Conservation (phyloP, 2,888 invertebrate genomes). For the Electrophaes corylata region DNA sequence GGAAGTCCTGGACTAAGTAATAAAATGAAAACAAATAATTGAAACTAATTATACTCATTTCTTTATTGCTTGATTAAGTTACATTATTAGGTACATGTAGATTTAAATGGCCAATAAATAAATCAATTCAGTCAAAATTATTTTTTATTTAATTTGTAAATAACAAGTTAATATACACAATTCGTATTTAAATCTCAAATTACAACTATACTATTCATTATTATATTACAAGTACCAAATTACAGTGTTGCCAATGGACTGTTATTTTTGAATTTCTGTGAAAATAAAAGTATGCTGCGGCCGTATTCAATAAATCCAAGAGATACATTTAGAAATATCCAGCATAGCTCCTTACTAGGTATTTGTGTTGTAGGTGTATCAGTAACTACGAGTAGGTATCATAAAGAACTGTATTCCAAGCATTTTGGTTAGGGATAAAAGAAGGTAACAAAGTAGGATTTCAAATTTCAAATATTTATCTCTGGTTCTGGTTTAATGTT, state of each 20-base stretch:
- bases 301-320: not conserved
- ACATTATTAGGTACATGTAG: conserved; percentile 17
- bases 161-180: conserved; percentile 20
- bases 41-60: conserved; percentile 10
- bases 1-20: not conserved
- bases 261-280: not conserved
- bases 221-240: conserved; percentile 10
- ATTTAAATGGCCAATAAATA: conserved; percentile 14
- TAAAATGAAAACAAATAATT: conserved; percentile 5
- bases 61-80: conserved; percentile 17
- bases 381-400: no score
- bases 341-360: no score
- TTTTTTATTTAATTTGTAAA: conserved; percentile 30
- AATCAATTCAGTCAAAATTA: conserved; percentile 28
- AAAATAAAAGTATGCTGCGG: not conserved
- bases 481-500: no score
- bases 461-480: no score
- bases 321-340: not conserved
- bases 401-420: no score
- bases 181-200: conserved; percentile 6
- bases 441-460: no score
- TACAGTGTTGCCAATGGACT: conserved; percentile 2
- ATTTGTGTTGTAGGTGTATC: not conserved
- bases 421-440: no score
- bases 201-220: conserved; percentile 3